Base-by-base conservation (phyloP, 2,888 invertebrate genomes). In the Octodonta nipae region DNA sequence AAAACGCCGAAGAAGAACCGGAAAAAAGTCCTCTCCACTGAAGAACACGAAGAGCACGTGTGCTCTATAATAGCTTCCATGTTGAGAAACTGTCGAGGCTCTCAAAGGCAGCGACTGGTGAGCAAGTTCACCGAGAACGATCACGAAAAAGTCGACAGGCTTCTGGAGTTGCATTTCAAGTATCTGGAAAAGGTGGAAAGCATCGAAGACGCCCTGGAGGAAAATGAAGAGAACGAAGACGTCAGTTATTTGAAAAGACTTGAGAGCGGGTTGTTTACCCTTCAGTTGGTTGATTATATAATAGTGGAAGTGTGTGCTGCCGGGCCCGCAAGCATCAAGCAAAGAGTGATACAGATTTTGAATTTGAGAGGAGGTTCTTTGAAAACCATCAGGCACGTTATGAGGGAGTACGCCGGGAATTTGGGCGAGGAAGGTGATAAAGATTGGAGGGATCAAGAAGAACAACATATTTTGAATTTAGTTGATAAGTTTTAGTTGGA, bases 91-190 rank as follows among this genome's bases (percentile, higher is more conserved):
- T 92, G 93, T 55, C 78, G 89, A 86, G 89, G 89, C 1, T 75
- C 83, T 4, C 93, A 95, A 51, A 68, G 92, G 15, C 87, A 91
- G 55, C 67, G 98, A 36, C 65, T 99, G 32, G 64, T 98, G 10
- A 81, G 83, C 45, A 99, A 98, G 67, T 99, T 98, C 58, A 83
- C 83, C 1, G 98, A 99, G 64, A 93, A 93, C 54, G 96, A 99
- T 60, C 84, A 89, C 50, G 96, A 96, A 60, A 98, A 98, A 66
- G 89, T 98, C 0, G 98, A 98, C 61, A 67, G 98, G 38, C 67
- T 98, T 26, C 68, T 98, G 56, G 98, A 99, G 60, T 65, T 98
- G 40, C 95, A 98, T 64, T 88, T 96, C 55, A 93, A 95, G 58
- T 98, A 95, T 62, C 71, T 89, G 58, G 89, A 89, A 49, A 89